A percentile compares a stretch with the other conserved stretches of the same genome.
Conservation (phyloP, 2,888 invertebrate genomes). For the Pristionchus maxplancki region DNA sequence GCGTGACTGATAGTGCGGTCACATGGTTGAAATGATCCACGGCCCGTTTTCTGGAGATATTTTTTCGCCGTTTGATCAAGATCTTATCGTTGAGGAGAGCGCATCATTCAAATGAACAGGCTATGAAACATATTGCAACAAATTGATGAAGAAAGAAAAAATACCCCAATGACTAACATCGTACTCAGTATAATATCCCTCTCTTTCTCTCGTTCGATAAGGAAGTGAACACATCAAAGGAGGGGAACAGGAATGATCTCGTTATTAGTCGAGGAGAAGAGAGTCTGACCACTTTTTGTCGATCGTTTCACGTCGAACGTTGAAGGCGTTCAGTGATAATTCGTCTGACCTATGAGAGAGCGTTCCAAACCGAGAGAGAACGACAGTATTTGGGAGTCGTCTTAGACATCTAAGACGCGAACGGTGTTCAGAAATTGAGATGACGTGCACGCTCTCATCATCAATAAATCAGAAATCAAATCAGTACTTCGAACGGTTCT, state of each 20-base stretch:
- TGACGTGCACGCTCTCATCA: too few relatives aligned
- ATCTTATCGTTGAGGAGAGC: not conserved
- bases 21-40: not conserved
- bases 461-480: too few relatives aligned
- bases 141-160: too few relatives aligned
- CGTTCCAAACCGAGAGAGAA: too few relatives aligned
- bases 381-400: too few relatives aligned
- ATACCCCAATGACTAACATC: not conserved
- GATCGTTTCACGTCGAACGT: not conserved
- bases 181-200: not conserved
- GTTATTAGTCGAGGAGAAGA: conserved; percentile 12
- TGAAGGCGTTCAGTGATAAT: too few relatives aligned
- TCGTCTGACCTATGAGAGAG: too few relatives aligned
- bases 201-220: not conserved
- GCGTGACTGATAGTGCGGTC: conserved; percentile 9
- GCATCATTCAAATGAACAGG: not conserved
- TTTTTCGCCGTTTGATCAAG: not conserved
- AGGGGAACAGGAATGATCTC: not conserved
- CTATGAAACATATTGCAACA: not conserved
- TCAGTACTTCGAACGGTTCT: too few relatives aligned
- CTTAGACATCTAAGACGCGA: too few relatives aligned
- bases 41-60: not conserved
- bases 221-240: conserved; percentile 36
- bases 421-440: too few relatives aligned
- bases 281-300: not conserved